phyloP scores from a whole-genome alignment of 2,888 invertebrate genomes.

The Periphyllus acericola region DNA sequence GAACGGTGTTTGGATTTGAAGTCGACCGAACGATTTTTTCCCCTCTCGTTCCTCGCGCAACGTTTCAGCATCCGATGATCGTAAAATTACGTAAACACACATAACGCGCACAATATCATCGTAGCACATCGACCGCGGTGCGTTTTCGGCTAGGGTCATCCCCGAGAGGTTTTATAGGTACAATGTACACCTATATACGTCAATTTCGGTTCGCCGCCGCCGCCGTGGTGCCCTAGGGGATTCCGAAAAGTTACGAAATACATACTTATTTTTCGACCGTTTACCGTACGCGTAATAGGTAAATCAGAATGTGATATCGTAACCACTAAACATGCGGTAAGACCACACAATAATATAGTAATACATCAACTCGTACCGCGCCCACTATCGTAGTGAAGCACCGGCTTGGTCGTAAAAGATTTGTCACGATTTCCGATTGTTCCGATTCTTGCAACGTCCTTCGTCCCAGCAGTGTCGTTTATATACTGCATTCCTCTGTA shows the following conservation, averaged over 20 bases:
- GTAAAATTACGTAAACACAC: not conserved
- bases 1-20: not conserved
- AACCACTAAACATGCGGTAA: no score
- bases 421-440: no score
- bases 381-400: no score
- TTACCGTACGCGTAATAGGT: not conserved
- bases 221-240: not conserved
- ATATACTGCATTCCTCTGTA: no score
- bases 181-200: not conserved
- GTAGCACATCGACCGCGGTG: not conserved
- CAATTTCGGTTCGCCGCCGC: not conserved
- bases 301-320: no score
- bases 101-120: not conserved
- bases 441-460: no score
- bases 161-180: not conserved
- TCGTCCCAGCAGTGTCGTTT: no score
- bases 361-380: no score
- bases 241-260: slow-evolving; percentile 13
- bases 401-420: no score
- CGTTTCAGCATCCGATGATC: not conserved
- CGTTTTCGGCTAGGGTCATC: not conserved
- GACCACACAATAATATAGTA: no score
- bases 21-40: not conserved
- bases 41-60: not conserved
- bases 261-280: slow-evolving; percentile 13